Evolutionary conservation across 1,140 invertebrate genomes (phyloP), one percentile per base, ranked within the genome.

Genomic region (Orchestia grillus): DNA sequence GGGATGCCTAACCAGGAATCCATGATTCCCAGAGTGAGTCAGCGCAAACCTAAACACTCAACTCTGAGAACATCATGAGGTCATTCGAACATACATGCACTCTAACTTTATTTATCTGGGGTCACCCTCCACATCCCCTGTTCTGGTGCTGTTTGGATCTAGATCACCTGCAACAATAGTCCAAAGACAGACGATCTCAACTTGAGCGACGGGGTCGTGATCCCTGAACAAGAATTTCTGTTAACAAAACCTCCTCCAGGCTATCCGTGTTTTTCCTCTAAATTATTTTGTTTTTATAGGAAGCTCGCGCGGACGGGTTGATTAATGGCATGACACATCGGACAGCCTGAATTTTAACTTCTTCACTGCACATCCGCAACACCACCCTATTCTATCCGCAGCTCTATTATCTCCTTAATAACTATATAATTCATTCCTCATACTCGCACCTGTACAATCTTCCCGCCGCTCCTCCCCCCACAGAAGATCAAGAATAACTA

Each of bases 121-220:
- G 62, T 77, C 62, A 23, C 62, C 62, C 62, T 36, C 6, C 47
- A 53, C 62, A 77, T 28, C 11, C 62, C 15, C 11, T 15, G 62
- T 3, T 77, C 62, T 36, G 11, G 28, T 36, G 36, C 3, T 45
- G 44, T 94, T 94, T 94, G 92, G 92, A 45, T 94, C 92, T 45
- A 11, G 92, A 44, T 45, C 92, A 94, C 43, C 92, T 94, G 43
- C 92, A 45, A 45, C 92, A 94, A 94, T 91, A 94, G 92, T n/a
- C 92, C 36, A 45, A 40, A 94, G 92, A 94, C 92, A 94, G 92
- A 94, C 44, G 44, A 40, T 94, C 92, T 44, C 41, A 15, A 44
- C 43, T 47, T 11, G 44, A 94, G 92, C 44, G 92, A 94, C 92
- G 40, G 36, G 92, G 92, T 44, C 92, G 11, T 45, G 92, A 94